Evolutionary conservation across 2,888 invertebrate genomes (phyloP).

Genomic region (Xestia ashworthii): DNA sequence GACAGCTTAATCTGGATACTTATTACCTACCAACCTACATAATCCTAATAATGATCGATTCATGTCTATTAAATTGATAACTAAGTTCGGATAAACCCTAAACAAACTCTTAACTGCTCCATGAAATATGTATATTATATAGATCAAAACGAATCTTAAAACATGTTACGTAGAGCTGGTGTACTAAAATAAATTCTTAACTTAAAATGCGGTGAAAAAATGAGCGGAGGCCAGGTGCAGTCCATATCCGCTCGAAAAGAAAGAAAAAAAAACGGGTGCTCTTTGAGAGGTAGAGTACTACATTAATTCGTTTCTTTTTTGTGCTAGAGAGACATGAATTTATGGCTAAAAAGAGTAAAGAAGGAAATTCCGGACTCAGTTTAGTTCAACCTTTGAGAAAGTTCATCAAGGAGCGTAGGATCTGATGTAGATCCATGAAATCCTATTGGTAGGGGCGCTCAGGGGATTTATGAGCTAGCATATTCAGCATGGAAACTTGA

Average conservation of each 20-base stretch:
- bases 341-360: not conserved
- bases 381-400: not conserved
- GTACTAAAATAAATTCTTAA: conserved; percentile 65
- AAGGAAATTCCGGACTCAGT: not conserved
- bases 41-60: conserved; percentile 20
- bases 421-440: not conserved
- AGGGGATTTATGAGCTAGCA: not conserved
- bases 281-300: conserved; percentile 66
- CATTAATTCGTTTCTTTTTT: conserved; percentile 43
- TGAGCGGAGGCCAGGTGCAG: conserved; percentile 84
- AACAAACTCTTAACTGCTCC: not conserved
- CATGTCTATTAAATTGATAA: not conserved
- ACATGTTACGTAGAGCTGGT: conserved; percentile 33
- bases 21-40: not conserved
- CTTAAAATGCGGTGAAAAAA: conserved; percentile 71
- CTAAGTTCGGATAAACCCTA: not conserved
- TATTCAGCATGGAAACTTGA: not conserved
- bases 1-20: conserved; percentile 9
- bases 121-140: conserved; percentile 19
- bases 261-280: conserved; percentile 77
- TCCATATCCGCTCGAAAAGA: conserved; percentile 80
- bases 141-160: conserved; percentile 3
- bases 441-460: not conserved
- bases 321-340: not conserved
- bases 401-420: not conserved